A percentile compares a stretch with the other conserved stretches of the same genome.
Conservation (phyloP, 2,888 invertebrate species). For the Microplitis deprimator region DNA sequence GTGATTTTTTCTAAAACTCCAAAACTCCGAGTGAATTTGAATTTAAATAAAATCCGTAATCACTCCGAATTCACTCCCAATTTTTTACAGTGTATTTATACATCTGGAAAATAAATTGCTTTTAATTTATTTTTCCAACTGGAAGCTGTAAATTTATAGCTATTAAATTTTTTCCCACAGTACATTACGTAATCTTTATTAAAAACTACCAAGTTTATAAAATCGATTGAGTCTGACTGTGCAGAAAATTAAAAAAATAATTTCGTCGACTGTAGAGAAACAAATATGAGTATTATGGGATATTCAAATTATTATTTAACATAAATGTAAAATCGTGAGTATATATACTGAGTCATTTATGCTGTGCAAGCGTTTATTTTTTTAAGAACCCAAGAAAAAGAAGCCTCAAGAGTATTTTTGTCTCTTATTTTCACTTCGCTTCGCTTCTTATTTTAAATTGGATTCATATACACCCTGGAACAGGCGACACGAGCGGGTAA, state of each 20-base stretch:
- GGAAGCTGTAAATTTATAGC: neutral
- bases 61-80: no score
- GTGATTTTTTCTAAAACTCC: no score
- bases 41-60: no score
- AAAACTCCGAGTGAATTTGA: no score
- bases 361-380: constrained; percentile 56
- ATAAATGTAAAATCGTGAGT: neutral
- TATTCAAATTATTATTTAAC: constrained; percentile 1
- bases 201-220: neutral
- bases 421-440: constrained; percentile 50
- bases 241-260: neutral
- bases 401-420: neutral
- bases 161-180: neutral
- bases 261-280: neutral
- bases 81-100: no score
- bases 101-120: neutral
- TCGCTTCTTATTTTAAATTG: constrained; percentile 57
- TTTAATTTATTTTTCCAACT: neutral
- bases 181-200: neutral
- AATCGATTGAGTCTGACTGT: neutral
- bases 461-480: constrained; percentile 55
- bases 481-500: constrained; percentile 53
- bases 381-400: constrained; percentile 39
- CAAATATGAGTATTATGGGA: neutral
- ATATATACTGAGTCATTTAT: constrained; percentile 48